Evolutionary conservation across 1,140 invertebrate genomes (phyloP).

Genomic region (Holcopasites calliopsidis): DNA sequence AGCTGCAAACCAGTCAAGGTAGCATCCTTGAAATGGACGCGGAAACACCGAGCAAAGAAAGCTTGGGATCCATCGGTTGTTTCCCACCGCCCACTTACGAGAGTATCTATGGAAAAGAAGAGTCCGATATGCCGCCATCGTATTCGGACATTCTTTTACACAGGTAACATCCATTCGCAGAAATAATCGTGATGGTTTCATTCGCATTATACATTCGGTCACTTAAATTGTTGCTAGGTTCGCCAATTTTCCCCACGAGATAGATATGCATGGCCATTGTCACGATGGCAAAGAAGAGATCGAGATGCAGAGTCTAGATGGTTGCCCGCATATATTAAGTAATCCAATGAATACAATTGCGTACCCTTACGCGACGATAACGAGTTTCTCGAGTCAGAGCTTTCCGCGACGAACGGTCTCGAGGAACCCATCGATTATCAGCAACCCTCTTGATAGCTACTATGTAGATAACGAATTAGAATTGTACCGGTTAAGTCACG

Average conservation of each 20-base stretch:
- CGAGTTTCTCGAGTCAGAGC: constrained; percentile 68
- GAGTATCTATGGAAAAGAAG: constrained; percentile 77
- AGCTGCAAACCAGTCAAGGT: constrained; percentile 70
- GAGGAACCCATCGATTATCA: constrained; percentile 69
- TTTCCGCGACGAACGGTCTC: constrained; percentile 62
- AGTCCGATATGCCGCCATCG: constrained; percentile 74
- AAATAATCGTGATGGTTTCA: background rate
- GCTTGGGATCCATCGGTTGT: constrained; percentile 71
- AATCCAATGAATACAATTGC: constrained; percentile 65
- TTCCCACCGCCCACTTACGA: constrained; percentile 78
- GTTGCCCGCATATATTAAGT: constrained; percentile 64
- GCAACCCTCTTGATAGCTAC: constrained; percentile 69
- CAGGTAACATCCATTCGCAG: constrained; percentile 54
- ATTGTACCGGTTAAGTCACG: constrained; percentile 44
- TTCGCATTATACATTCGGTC: background rate
- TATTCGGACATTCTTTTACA: constrained; percentile 77
- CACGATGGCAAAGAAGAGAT: constrained; percentile 70
- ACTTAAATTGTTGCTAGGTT: constrained; percentile 56
- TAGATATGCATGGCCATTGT: constrained; percentile 67
- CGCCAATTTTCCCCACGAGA: constrained; percentile 71
- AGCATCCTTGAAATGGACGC: constrained; percentile 76
- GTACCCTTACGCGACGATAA: constrained; percentile 59
- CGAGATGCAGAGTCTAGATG: constrained; percentile 70
- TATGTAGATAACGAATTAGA: constrained; percentile 70
- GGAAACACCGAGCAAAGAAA: constrained; percentile 76